Evolutionary conservation across 2,888 invertebrate genomes (phyloP), one percentile per base, ranked within the genome.

Genomic region (Caenorhabditis imperialis): DNA sequence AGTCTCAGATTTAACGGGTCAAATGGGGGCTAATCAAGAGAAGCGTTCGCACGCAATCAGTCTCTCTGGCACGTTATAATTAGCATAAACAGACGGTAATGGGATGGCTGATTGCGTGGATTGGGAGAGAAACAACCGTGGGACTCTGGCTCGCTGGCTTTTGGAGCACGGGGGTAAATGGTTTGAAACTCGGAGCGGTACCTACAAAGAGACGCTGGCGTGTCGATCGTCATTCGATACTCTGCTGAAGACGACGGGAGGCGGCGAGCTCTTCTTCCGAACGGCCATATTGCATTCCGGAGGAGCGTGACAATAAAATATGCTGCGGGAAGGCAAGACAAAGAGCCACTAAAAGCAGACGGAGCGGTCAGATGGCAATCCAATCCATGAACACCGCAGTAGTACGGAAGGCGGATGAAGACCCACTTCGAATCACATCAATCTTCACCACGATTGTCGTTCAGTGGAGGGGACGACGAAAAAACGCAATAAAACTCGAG

Each of bases 261-360:
- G 48, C 45, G 38, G 40, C 40, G 40, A 18, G 33, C 22, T 16
- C 30, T 50, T 30, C 50, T 22, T 40, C 48, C 48, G 48, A 25
- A 23, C 33, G 23, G 42, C 65, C 65, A 65, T 65, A 65, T 57
- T 65, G 65, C 65, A 65, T 57, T 57, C 55, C 65, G 35, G 55
- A 40, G 45, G 45, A 62, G 53, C 62, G 54, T 48, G 65, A 44
- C 65, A 65, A 65, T 65, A 65, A 65, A 65, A 65, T 57, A 55
- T 65, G 42, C 35, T 14, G 45, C n/a, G 20, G 18, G 27, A 30
- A 57, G 50, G 57, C 48, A 57, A 57, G 44, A 65, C 57, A 57
- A 65, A 57, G 57, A 65, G 57, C 35, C 45, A 60, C 51, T 22
- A 61, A 61, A 61, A 40, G 40, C 22, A 30, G 47, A 47, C 22